phyloP scores from a whole-genome alignment of 2,113 vertebrate species.

The Neodontobutis hainanensis region DNA sequence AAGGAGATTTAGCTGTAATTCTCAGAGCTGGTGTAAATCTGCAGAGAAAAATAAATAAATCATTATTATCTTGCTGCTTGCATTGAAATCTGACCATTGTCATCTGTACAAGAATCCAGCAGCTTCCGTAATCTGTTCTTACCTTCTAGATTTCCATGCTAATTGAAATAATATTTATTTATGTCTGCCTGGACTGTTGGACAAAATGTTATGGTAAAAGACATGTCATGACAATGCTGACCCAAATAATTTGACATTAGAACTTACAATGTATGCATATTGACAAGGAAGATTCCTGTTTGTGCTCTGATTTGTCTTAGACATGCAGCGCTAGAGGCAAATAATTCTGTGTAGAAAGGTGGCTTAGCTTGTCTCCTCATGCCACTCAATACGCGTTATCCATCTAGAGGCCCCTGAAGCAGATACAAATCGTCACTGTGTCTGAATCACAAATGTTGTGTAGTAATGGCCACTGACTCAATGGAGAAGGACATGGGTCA shows the following conservation, averaged over 20 bases:
- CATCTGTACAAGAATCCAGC: constrained; percentile 48
- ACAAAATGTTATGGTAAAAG: constrained; percentile 42
- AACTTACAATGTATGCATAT: neutral
- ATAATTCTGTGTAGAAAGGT: constrained; percentile 53
- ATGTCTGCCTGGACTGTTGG: constrained; percentile 45
- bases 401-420: constrained; percentile 58
- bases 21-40: constrained; percentile 34
- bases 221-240: constrained; percentile 21
- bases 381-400: constrained; percentile 72
- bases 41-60: constrained; percentile 15
- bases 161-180: constrained; percentile 70
- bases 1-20: constrained; percentile 12
- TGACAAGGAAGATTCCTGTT: constrained; percentile 6
- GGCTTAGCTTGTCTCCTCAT: constrained; percentile 57
- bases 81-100: constrained; percentile 58
- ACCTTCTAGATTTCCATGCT: constrained; percentile 65
- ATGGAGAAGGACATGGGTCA: constrained; percentile 68
- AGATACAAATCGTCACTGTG: constrained; percentile 58
- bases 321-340: constrained; percentile 50
- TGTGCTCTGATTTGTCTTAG: constrained; percentile 8
- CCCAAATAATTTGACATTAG: constrained; percentile 24
- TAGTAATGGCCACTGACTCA: constrained; percentile 58
- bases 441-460: constrained; percentile 65
- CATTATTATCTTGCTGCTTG: constrained; percentile 40
- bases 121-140: constrained; percentile 56